These are phyloP conservation scores for Corythoichthys haematopterus DNA, from an alignment of 2,113 vertebrate genomes.

Conservation along the genomic window DNA sequence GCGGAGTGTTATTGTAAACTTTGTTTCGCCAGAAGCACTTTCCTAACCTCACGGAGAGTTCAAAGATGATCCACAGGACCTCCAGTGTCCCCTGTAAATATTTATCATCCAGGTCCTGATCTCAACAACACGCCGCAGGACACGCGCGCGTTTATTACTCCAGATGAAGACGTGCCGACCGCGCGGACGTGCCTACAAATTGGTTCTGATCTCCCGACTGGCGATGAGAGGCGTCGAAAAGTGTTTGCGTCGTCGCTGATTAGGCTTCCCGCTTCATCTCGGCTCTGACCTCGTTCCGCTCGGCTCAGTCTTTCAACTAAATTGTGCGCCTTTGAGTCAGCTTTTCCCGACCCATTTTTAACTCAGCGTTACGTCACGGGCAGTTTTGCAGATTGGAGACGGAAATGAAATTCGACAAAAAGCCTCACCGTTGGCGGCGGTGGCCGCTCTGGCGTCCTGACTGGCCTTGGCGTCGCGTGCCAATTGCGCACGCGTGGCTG, in stretches of 20 bases:
- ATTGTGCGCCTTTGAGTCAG: not conserved
- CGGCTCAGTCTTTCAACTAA: slow-evolving; percentile 11
- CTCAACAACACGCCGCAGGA: not conserved
- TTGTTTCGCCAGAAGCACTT: not conserved
- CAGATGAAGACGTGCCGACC: not conserved
- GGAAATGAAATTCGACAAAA: not conserved
- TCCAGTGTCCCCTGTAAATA: not conserved
- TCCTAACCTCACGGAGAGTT: not conserved
- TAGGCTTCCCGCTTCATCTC: slow-evolving; percentile 31
- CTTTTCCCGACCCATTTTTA: not conserved
- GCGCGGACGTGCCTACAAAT: slow-evolving; percentile 21
- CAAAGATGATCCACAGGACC: not conserved
- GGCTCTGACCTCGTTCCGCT: slow-evolving; percentile 28
- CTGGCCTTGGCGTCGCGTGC: slow-evolving; percentile 88
- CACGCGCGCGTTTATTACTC: not conserved
- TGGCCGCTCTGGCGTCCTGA: slow-evolving; percentile 61
- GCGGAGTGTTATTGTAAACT: not conserved
- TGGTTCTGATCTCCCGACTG: slow-evolving; percentile 14
- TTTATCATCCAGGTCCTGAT: not conserved
- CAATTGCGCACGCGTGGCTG: slow-evolving; percentile 91
- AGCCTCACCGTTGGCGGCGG: slow-evolving; percentile 73
- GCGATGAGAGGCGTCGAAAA: slow-evolving; percentile 19
- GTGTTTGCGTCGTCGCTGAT: slow-evolving; percentile 29
- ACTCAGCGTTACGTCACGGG: not conserved
- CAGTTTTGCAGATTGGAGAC: not conserved